Percentiles rank a stretch among this genome's conserved stretches.
Evolutionary conservation across 2,113 vertebrate genomes (phyloP).

Genomic region (Lampris megalopsis): DNA sequence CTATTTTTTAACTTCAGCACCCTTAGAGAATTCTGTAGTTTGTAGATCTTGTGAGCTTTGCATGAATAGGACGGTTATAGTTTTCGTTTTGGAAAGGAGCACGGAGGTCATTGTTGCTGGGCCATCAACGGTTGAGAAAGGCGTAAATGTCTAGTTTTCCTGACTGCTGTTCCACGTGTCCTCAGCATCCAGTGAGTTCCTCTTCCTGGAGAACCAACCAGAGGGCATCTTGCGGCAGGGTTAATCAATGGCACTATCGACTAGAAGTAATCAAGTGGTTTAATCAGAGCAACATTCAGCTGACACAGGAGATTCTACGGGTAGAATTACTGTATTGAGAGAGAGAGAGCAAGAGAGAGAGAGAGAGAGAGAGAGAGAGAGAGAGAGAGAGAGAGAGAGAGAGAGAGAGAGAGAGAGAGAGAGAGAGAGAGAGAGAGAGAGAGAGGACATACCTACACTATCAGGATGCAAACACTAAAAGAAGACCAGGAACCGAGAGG

Average conservation of each 20-base stretch:
- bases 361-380: constrained; percentile 22
- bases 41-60: too few species aligned
- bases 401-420: not conserved
- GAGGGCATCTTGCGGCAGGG: constrained; percentile 48
- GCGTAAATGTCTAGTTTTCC: too few species aligned
- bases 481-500: not conserved
- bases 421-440: not conserved
- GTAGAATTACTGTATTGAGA: constrained; percentile 39
- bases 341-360: constrained; percentile 16
- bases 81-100: too few species aligned
- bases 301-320: constrained; percentile 44
- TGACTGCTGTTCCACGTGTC: too few species aligned
- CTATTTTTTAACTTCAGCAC: too few species aligned
- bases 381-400: not conserved
- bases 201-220: constrained; percentile 24
- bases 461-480: not conserved
- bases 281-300: constrained; percentile 56
- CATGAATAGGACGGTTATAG: too few species aligned
- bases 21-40: too few species aligned
- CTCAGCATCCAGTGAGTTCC: constrained; percentile 11
- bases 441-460: too few species aligned
- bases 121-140: too few species aligned
- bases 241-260: constrained; percentile 69
- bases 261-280: constrained; percentile 65
- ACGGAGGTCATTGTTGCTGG: too few species aligned